phyloP scores from a whole-genome alignment of 2,888 invertebrate species.

The Apamea crenata region DNA sequence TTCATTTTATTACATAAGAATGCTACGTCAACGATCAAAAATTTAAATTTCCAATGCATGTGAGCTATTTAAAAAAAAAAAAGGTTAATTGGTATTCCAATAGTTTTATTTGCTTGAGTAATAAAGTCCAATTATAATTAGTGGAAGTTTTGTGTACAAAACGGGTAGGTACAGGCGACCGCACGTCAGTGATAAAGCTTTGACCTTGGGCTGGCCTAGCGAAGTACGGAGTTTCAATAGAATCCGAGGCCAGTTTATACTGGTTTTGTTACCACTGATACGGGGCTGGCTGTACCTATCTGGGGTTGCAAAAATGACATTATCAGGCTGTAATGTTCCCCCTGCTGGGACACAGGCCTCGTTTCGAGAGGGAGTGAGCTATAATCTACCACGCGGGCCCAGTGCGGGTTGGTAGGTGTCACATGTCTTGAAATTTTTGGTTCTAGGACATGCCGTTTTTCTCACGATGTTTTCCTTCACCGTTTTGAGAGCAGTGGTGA shows the following conservation, averaged over 20 bases:
- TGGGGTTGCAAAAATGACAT: too few relatives aligned
- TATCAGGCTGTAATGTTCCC: too few relatives aligned
- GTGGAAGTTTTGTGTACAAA: background rate
- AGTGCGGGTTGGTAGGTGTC: too few relatives aligned
- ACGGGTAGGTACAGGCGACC: background rate
- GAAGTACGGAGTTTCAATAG: background rate
- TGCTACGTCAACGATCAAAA: constrained; percentile 12
- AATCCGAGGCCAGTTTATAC: too few relatives aligned
- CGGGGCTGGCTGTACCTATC: background rate
- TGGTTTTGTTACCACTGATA: background rate
- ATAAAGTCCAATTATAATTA: constrained; percentile 13
- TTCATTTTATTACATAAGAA: constrained; percentile 30
- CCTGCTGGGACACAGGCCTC: too few relatives aligned
- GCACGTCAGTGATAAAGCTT: background rate
- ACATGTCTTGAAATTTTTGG: too few relatives aligned
- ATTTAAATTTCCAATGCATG: constrained; percentile 17
- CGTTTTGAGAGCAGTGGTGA: too few relatives aligned
- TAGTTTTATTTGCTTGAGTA: background rate
- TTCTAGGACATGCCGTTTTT: too few relatives aligned
- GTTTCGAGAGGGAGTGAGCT: too few relatives aligned
- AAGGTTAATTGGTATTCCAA: constrained; percentile 20
- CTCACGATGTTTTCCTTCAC: too few relatives aligned
- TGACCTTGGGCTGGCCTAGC: background rate
- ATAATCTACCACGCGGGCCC: too few relatives aligned
- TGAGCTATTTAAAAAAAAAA: constrained; percentile 16